Base-by-base conservation (phyloP, 2,113 vertebrate genomes). In the Leiothrix lutea region DNA sequence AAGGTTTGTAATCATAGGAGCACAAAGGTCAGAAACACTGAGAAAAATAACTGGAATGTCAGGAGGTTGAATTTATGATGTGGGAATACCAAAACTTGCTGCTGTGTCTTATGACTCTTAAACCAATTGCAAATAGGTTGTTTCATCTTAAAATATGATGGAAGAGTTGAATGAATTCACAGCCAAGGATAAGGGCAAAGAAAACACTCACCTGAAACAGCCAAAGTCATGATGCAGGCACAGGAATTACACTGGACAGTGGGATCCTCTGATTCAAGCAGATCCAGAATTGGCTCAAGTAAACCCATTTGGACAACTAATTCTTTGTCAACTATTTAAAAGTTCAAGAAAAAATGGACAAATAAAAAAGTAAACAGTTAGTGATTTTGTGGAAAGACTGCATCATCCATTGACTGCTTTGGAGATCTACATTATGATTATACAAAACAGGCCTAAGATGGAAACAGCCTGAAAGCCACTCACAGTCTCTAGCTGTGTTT, bases 201-300 rank as follows among this genome's bases (percentile, higher is more conserved):
- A 64, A 33, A 33, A 71, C 16, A 91, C 97, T 94, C 33, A 98
- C 98, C 98, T 94, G 98, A 98, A 66, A 98, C 96, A 58, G 98
- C 97, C 92, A 99, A 95, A 94, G 93, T 96, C 97, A 97, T 97
- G 54, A 98, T 71, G 51, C 98, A 98, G 48, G 98, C 98, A 93
- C 98, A 98, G 36, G 98, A 98, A 92, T 98, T 98, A 91, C 98
- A 98, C 94, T 98, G 98, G 71, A 98, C 97, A 9, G 92, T 74
- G 36, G 95, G 61, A 89, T 98, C 98, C 24, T 97, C 98, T 29
- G 98, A 98, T 75, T 97, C 98, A 78, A 99, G 97, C 44, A 98
- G 77, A 94, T 98, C 98, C 86, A 99, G 89, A 70, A 99, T 89
- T 65, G 98, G 98, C 83, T 98, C 97, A 94, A 98, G 96, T 92